Evolutionary conservation across 2,797 vertebrate species (phyloP), one percentile per base, ranked within the genome.

Genomic region (Avahi laniger): DNA sequence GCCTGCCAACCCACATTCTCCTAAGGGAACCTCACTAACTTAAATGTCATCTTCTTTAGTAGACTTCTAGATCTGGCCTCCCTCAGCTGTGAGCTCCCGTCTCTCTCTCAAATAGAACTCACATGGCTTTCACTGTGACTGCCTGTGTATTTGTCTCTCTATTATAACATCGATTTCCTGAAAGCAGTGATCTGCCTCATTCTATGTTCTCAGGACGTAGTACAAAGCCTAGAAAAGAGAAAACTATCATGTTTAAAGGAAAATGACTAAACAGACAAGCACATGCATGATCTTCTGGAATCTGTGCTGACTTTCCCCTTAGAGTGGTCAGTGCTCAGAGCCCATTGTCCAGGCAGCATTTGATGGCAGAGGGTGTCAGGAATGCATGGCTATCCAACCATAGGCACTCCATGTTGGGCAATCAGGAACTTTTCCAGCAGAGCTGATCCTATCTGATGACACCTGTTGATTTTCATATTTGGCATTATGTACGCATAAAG

Each of bases 391-490:
- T 52, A 20, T 57, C 43, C 72, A 93, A 28, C 9, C 80, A 9
- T 6, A 73, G 86, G 61, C 69, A 85, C 10, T 83, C 59, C 20
- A 26, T 61, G 59, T 83, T 95, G 73, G 80, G 69, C 14, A 97
- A 96, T 92, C 54, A 93, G 59, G 93, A 94, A 90, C 75, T 41
- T 94, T 82, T 52, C 59, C 48, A 86, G 85, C 48, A 91, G 50
- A 94, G 54, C 57, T 2, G n/a, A 94, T 93, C 33, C 38, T 89
- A 65, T 96, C 85, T 96, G 69, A 50, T 43, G 18, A 82, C 50
- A 84, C 24, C 48, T 61, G 82, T 75, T 97, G 63, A 87, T 90
- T 95, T 95, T 96, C 93, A n/a, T 82, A 75, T 84, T 83, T 95
- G 86, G 41, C 65, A 87, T 75, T 83, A 67, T 63, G 63, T 33